Evolutionary conservation across 2,113 vertebrate genomes (phyloP), one percentile per base, ranked within the genome.

Genomic region (Dromas ardeola): DNA sequence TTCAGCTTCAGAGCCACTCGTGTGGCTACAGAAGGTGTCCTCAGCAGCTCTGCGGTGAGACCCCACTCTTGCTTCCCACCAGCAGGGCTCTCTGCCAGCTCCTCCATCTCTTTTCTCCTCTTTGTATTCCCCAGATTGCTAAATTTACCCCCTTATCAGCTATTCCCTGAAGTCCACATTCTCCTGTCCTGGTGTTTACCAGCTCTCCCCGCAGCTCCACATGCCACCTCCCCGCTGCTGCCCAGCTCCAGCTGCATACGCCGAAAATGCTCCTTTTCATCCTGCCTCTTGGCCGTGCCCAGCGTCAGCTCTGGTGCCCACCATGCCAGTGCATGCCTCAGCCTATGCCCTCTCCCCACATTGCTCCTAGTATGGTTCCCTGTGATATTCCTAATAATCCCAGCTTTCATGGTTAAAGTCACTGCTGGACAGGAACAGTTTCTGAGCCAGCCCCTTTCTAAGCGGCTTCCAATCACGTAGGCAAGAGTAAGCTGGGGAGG

Each of bases 151-250:
- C 8, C 16, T 62, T 42, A 11, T 36, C 17, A 36, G 15, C 22
- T 38, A 10, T 50, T 72, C 42, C 36, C 12, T 38, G 13, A 45
- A 42, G 36, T 8, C 22, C 53, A 47, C 0, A 0, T 45, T 50
- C 17, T 66, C 22, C 19, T 38, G 6, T 47, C 18, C 10, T 56
- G 11, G 5, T 40, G 40, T 49, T 27, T 65, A 65, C 20, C 38
- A 88, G 38, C 40, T 66, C 14, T 36, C 9, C 12, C 7, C 15
- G 32, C 32, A 61, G 18, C 10, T 70, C n/a, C 61, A 4, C 8
- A 4, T 27, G 30, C 9, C 36, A 15, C 18, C 45, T 32, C 6
- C 8, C 10, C 34, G 15, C 30, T 67, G n/a, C 38, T 80, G 43
- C 26, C 9, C 61, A 70, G 29, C 19, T 69, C 34, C 59, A 62